A percentile compares a stretch with the other conserved stretches of the same genome.
Evolutionary conservation across 2,797 vertebrate genomes (phyloP).

Genomic region (Buceros bicornis): DNA sequence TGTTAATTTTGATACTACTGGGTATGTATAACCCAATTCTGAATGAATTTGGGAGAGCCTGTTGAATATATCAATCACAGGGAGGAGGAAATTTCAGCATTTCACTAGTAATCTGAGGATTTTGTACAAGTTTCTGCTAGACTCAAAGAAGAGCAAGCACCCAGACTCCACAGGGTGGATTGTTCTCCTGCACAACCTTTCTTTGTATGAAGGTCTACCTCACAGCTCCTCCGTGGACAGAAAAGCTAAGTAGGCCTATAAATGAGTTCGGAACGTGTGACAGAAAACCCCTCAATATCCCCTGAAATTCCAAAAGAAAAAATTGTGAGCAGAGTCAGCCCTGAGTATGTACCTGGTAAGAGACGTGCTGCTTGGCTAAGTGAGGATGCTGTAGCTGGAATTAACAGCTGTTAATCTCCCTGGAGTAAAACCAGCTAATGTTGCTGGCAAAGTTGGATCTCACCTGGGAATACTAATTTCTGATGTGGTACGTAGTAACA

Average conservation of each 20-base stretch:
- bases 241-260: not conserved
- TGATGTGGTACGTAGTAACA: not conserved
- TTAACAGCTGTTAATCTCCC: constrained; percentile 4
- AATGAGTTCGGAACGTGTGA: not conserved
- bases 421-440: not conserved
- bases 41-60: not conserved
- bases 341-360: not conserved
- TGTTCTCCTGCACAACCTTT: not conserved
- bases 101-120: not conserved
- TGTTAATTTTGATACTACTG: not conserved
- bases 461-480: not conserved
- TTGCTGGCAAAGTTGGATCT: constrained; percentile 17
- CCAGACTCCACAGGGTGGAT: not conserved
- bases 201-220: not conserved
- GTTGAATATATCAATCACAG: not conserved
- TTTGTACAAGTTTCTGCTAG: not conserved
- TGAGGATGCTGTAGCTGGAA: not conserved
- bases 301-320: not conserved
- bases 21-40: not conserved
- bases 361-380: not conserved
- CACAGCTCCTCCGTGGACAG: not conserved
- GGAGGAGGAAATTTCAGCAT: not conserved
- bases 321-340: not conserved
- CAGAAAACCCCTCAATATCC: not conserved
- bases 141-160: not conserved